A percentile compares a stretch with the other conserved stretches of the same genome.
These are phyloP conservation scores for Pollenia amentaria DNA, from an alignment of 2,888 invertebrate species.

Conservation along the genomic window DNA sequence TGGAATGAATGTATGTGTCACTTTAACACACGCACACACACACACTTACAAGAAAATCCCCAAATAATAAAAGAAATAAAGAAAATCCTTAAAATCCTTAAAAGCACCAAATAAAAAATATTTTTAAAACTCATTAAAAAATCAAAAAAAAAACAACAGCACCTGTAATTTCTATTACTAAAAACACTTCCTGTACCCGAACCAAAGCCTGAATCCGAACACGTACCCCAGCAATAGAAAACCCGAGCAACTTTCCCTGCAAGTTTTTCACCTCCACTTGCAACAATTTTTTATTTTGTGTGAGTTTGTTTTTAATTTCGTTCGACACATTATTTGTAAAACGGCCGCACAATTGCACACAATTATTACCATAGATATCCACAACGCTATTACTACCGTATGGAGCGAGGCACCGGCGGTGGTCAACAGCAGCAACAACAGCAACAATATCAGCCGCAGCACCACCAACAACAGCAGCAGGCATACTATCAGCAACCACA, in stretches of 20 bases:
- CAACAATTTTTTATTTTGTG: slow-evolving; percentile 46
- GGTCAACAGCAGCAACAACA: slow-evolving; percentile 79
- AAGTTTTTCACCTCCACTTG: slow-evolving; percentile 10
- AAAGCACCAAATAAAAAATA: slow-evolving; percentile 24
- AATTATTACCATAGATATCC: slow-evolving; percentile 83
- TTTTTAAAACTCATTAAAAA: not conserved
- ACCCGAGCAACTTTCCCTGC: slow-evolving; percentile 21
- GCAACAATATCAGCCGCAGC: slow-evolving; percentile 67
- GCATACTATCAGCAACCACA: slow-evolving; percentile 76
- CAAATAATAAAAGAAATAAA: not conserved
- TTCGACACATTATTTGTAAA: slow-evolving; percentile 61
- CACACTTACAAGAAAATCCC: not conserved
- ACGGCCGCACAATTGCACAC: slow-evolving; percentile 84
- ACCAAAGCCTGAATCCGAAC: not conserved
- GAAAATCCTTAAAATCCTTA: slow-evolving; percentile 8
- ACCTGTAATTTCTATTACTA: slow-evolving; percentile 6
- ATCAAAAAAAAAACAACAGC: not conserved
- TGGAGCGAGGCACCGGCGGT: slow-evolving; percentile 84
- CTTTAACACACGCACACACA: slow-evolving; percentile 26
- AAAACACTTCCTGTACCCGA: slow-evolving; percentile 37
- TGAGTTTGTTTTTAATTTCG: slow-evolving; percentile 57
- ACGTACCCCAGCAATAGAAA: slow-evolving; percentile 17
- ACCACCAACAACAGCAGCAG: slow-evolving; percentile 62
- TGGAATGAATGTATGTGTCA: slow-evolving; percentile 68
- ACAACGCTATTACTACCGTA: slow-evolving; percentile 84